phyloP scores from a whole-genome alignment of 1,140 invertebrate species.

The Drosophila nigrodunni region DNA sequence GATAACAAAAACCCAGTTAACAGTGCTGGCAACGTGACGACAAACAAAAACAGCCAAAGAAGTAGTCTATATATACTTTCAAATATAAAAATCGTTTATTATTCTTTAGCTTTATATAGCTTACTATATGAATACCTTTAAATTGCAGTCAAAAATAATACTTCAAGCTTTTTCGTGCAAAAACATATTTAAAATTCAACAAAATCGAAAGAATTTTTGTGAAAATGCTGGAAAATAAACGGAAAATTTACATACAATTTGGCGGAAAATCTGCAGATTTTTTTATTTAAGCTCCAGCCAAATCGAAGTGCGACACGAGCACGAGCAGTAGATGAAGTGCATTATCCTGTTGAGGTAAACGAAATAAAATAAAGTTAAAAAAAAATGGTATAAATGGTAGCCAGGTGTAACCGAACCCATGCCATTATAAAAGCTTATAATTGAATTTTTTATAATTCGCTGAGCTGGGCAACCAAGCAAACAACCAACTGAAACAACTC shows the following conservation, averaged over 20 bases:
- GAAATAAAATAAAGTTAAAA: conserved; percentile 13
- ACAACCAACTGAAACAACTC: conserved; percentile 24
- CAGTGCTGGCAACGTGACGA: not conserved
- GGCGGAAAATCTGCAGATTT: not conserved
- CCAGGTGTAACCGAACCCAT: conserved; percentile 49
- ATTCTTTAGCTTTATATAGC: no score
- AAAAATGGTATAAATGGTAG: not conserved
- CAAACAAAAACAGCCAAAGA: not conserved
- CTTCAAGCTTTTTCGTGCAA: no score
- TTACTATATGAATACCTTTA: no score
- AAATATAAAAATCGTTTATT: no score
- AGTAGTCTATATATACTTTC: no score
- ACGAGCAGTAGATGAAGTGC: conserved; percentile 34
- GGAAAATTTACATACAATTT: not conserved
- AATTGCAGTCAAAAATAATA: no score
- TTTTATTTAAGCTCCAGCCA: not conserved
- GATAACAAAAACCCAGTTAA: conserved; percentile 1
- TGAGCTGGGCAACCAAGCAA: conserved; percentile 42
- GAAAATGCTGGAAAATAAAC: not conserved
- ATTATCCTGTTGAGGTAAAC: conserved; percentile 34
- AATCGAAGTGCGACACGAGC: conserved; percentile 1
- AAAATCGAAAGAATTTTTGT: not conserved
- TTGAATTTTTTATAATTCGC: conserved; percentile 78
- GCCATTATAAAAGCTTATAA: conserved; percentile 72
- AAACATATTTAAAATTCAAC: no score